Evolutionary conservation across 2,888 invertebrate species (phyloP), one percentile per base, ranked within the genome.

Genomic region (Pandemis corylana): DNA sequence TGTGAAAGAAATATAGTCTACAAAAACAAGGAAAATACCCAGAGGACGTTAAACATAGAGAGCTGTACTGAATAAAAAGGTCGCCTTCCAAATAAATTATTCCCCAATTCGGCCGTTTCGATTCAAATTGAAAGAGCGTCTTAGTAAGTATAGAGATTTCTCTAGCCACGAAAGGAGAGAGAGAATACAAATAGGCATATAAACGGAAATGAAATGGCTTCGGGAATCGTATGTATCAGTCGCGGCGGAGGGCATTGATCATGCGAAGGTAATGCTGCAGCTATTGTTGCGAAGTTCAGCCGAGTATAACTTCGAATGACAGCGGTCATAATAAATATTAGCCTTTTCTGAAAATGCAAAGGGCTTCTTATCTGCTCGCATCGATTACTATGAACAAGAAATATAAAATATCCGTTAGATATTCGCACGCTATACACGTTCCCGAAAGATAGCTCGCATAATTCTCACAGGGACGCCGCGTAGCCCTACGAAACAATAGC

Each of bases 111-210:
- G 89, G 87, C 89, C 89, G 90, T 91, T 92, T 90, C 91, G 86
- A 92, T 93, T 93, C 90, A 90, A 93, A 93, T 92, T 91, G 92
- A 92, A 92, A 93, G 89, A 91, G 86, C 89, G 90, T 90, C 88
- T 87, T 86, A 88, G 87, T 90, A 67, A 67, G 67, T 51, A 91
- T 90, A 90, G 87, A 92, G 90, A 91, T 92, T 92, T 91, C 84
- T 91, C 88, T 91, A 90, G 90, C 90, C 90, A 84, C 90, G 86
- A 86, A 86, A 84, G 88, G 89, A 88, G 84, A 89, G 84, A 89
- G 85, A 89, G 89, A 92, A 92, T 91, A 93, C 90, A 91, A 92
- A 92, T 92, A 90, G 90, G 86, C 89, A 87, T 87, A 91, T 92
- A 92, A 92, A 90, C 89, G 88, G 86, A 90, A 90, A 90, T 89